These are phyloP conservation scores for Brachylomia viminalis DNA, from an alignment of 2,888 invertebrate genomes.

Conservation along the genomic window DNA sequence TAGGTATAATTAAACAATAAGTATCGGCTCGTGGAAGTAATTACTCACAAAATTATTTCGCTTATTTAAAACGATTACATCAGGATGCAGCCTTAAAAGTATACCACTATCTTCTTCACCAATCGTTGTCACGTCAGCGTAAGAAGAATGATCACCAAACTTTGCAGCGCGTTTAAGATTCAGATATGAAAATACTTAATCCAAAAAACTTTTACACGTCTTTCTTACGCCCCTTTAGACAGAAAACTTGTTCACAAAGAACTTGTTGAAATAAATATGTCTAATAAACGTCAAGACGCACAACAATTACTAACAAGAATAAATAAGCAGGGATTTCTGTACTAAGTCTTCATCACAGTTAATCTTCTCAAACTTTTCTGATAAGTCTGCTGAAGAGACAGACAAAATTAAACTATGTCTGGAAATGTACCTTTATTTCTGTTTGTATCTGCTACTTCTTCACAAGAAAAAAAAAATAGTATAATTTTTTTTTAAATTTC, in stretches of 20 bases:
- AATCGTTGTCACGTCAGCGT: not conserved
- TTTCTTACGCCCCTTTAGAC: not conserved
- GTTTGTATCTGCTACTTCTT: too few relatives aligned
- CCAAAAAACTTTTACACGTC: constrained; percentile 22
- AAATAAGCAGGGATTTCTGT: constrained; percentile 48
- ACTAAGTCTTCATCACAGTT: constrained; percentile 44
- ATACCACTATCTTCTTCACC: not conserved
- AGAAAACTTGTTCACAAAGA: constrained; percentile 31
- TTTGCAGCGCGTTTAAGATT: constrained; percentile 1
- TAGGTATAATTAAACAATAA: too few relatives aligned
- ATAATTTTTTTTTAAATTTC: constrained; percentile 7
- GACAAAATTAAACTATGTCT: constrained; percentile 17
- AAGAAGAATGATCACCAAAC: constrained; percentile 20
- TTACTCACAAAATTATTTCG: not conserved
- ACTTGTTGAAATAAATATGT: constrained; percentile 50
- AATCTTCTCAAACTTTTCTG: constrained; percentile 54
- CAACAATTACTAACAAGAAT: constrained; percentile 47
- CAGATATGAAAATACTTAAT: constrained; percentile 39
- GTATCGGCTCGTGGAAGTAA: not conserved
- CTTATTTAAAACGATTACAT: too few relatives aligned
- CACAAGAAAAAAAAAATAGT: too few relatives aligned
- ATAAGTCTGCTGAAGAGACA: constrained; percentile 8
- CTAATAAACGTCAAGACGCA: constrained; percentile 35
- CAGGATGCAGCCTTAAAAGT: not conserved
- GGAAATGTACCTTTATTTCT: constrained; percentile 12